Evolutionary conservation across 2,888 invertebrate species (phyloP).

Genomic region (Ophraella communa): DNA sequence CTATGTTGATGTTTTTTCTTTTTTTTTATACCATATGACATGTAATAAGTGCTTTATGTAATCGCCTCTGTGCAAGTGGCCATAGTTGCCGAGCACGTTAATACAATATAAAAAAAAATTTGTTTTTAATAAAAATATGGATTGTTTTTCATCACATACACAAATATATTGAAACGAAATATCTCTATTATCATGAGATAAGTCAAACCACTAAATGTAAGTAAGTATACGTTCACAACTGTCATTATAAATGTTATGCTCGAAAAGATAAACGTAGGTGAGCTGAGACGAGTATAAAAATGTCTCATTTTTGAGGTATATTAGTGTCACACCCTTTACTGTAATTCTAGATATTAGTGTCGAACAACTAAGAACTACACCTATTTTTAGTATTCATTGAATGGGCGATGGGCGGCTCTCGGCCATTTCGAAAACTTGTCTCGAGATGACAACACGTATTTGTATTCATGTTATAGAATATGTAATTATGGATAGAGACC

Average conservation of each 20-base stretch:
- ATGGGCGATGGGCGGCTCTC: constrained; percentile 10
- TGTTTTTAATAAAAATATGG: too few relatives aligned
- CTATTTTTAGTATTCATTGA: constrained; percentile 23
- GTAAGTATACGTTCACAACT: constrained; percentile 8
- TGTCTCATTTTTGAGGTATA: constrained; percentile 26
- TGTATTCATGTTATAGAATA: not conserved
- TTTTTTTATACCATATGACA: too few relatives aligned
- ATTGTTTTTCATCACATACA: too few relatives aligned
- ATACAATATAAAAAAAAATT: too few relatives aligned
- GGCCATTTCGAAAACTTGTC: constrained; percentile 12
- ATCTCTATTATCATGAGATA: not conserved
- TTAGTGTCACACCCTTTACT: constrained; percentile 26
- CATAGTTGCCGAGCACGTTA: too few relatives aligned
- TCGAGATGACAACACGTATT: constrained; percentile 4
- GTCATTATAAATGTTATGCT: constrained; percentile 12
- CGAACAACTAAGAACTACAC: constrained; percentile 19
- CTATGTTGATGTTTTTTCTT: too few relatives aligned
- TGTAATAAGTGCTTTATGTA: too few relatives aligned
- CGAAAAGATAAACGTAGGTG: constrained; percentile 4
- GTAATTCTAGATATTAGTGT: constrained; percentile 29
- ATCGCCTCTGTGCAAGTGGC: too few relatives aligned
- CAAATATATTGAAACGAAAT: too few relatives aligned
- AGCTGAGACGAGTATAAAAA: constrained; percentile 9
- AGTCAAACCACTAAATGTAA: not conserved
- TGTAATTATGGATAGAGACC: not conserved